A percentile compares a stretch with the other conserved stretches of the same genome.
Conservation (phyloP, 2,797 vertebrate species). For the Mormyrops attenuatus region DNA sequence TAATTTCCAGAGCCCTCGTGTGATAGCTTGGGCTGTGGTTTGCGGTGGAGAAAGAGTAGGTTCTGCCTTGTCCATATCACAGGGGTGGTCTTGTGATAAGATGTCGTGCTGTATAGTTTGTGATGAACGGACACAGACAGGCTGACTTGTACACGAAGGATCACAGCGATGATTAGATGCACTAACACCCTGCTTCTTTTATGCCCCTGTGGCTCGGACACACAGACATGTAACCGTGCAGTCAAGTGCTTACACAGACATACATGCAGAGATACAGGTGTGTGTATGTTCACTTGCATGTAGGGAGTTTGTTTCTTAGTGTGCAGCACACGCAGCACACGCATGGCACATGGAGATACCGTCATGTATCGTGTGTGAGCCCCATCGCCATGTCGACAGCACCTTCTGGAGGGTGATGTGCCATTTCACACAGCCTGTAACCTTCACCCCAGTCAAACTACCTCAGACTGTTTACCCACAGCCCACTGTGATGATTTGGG, state of each 20-base stretch:
- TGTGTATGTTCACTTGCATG: background rate
- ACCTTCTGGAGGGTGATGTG: background rate
- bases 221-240: background rate
- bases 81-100: background rate
- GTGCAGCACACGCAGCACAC: background rate
- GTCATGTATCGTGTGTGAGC: background rate
- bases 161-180: background rate
- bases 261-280: background rate
- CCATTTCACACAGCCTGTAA: background rate
- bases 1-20: background rate
- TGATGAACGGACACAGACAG: background rate
- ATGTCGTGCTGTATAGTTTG: background rate
- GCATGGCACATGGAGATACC: background rate
- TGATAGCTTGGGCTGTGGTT: background rate
- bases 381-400: background rate
- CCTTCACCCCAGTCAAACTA: background rate
- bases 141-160: background rate
- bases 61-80: background rate
- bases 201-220: background rate
- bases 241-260: background rate
- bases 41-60: background rate
- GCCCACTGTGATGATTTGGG: background rate
- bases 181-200: background rate
- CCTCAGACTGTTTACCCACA: background rate
- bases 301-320: background rate